Percentiles rank a stretch among this genome's conserved stretches.
Evolutionary conservation across 2,797 vertebrate species (phyloP).

Genomic region (Semaprochilodus insignis): DNA sequence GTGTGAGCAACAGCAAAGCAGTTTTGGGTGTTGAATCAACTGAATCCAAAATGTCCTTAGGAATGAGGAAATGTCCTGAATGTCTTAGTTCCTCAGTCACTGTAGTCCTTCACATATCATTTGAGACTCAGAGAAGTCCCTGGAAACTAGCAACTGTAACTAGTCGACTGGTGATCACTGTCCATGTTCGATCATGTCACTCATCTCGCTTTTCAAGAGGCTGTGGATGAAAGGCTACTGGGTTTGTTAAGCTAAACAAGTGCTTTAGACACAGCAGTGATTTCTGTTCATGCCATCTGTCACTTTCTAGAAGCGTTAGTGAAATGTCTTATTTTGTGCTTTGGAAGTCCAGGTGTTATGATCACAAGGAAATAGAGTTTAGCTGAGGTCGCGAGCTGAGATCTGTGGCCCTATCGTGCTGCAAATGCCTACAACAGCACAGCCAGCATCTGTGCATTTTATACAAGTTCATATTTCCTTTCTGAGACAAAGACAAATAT

Average conservation of each 20-base stretch:
- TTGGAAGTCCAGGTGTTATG: conserved; percentile 23
- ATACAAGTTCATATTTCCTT: not conserved
- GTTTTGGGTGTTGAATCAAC: too few species aligned
- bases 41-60: too few species aligned
- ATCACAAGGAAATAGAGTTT: not conserved
- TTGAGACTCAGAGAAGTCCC: not conserved
- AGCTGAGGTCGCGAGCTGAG: not conserved
- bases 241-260: not conserved
- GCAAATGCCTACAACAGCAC: not conserved
- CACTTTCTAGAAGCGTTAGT: not conserved
- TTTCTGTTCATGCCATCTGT: not conserved
- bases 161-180: not conserved
- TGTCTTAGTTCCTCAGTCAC: too few species aligned
- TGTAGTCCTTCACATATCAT: too few species aligned
- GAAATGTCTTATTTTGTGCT: not conserved
- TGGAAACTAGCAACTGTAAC: not conserved
- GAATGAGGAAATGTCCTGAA: too few species aligned
- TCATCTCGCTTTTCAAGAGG: not conserved
- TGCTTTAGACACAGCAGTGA: not conserved
- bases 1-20: not conserved
- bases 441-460: conserved; percentile 11
- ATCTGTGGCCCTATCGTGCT: not conserved
- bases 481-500: not conserved
- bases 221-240: not conserved
- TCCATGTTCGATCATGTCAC: not conserved